Conservation (phyloP, 2,113 vertebrate genomes). For the Pithys albifrons region DNA sequence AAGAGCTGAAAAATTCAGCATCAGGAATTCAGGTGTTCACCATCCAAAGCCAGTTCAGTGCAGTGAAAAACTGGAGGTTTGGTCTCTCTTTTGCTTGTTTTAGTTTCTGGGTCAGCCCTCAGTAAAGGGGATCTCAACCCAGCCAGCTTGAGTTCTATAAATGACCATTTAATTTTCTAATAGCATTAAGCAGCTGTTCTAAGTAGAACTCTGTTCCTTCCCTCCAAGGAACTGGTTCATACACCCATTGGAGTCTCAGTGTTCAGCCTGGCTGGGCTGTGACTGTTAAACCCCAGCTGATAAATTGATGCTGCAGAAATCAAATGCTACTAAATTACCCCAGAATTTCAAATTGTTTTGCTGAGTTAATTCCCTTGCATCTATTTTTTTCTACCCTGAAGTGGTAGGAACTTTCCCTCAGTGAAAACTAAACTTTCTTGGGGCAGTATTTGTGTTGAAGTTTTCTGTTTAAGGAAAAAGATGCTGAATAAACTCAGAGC, state of each 20-base stretch:
- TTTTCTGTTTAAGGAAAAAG: neutral
- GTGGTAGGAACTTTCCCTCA: neutral
- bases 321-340: neutral
- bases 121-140: neutral
- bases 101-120: neutral
- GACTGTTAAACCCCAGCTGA: neutral
- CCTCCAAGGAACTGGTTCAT: neutral
- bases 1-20: neutral
- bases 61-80: neutral
- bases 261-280: neutral
- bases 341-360: neutral
- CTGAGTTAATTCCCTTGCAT: neutral
- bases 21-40: neutral
- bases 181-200: conserved; percentile 13
- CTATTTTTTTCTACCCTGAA: neutral
- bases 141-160: neutral
- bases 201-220: neutral
- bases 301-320: neutral
- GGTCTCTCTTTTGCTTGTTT: neutral
- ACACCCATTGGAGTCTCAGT: neutral
- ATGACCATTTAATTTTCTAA: conserved; percentile 46
- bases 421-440: neutral
- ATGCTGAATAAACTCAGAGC: neutral
- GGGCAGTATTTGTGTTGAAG: neutral
- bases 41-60: neutral